phyloP scores from a whole-genome alignment of 2,797 vertebrate species.

The Phoeniculus purpureus region DNA sequence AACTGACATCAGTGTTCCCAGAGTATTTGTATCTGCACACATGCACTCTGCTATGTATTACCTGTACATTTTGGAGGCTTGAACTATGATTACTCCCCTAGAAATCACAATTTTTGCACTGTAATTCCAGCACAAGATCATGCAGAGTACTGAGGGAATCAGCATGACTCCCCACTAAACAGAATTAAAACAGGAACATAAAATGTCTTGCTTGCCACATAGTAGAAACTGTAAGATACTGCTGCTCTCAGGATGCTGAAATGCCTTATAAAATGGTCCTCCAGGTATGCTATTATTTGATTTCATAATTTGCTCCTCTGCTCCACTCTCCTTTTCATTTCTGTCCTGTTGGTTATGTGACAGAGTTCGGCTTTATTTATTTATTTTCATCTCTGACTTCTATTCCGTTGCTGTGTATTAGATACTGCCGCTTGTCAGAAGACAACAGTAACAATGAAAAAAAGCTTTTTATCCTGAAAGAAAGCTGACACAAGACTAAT shows the following conservation, averaged over 20 bases:
- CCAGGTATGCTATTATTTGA: too few relatives aligned
- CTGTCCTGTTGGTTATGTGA: background rate
- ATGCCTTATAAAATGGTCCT: too few relatives aligned
- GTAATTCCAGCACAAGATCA: background rate
- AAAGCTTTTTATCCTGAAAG: constrained; percentile 53
- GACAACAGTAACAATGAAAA: background rate
- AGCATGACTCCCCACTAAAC: background rate
- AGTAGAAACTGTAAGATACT: background rate
- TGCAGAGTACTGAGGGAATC: background rate
- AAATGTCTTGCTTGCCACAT: background rate
- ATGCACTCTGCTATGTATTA: background rate
- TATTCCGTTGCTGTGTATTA: constrained; percentile 25
- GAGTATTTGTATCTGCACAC: background rate
- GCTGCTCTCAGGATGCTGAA: background rate
- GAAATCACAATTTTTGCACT: background rate
- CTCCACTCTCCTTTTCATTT: background rate
- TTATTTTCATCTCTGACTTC: background rate
- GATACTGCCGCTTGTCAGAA: constrained; percentile 30
- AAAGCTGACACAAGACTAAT: constrained; percentile 57
- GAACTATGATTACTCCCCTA: background rate
- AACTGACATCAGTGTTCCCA: background rate
- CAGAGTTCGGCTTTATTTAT: background rate
- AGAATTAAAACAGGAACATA: background rate
- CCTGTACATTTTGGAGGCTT: background rate
- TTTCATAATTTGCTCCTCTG: background rate